Base-by-base conservation (phyloP, 2,113 vertebrate genomes). In the Progne subis region DNA sequence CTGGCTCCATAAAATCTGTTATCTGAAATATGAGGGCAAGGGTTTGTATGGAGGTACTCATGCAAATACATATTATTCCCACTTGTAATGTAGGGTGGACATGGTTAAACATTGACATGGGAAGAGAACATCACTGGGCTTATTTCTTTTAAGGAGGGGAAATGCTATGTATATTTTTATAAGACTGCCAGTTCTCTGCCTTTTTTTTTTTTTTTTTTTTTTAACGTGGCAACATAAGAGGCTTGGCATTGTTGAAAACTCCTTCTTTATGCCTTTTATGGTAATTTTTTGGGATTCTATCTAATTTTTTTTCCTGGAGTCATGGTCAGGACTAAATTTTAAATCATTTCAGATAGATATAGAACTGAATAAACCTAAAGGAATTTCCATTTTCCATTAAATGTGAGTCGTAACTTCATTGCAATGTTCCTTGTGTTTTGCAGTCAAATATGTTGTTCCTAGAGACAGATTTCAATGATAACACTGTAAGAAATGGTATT, bases 231-330 rank as follows among this genome's bases (percentile, higher is more conserved):
- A 77, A 20, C 15, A 31, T 31, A 82, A 79, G 74, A 55, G 47
- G 5, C 14, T 43, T 26, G 49, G n/a, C 4, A 4, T 81, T 83
- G n/a, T 74, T 77, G 28, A 80, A 47, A 90, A 78, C 77, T 57
- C 52, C 34, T 94, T 76, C 63, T 95, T 95, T 95, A 84, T 90
- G 81, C 87, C 90, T 96, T 95, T 94, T 96, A 96, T 57, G 85
- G 92, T 69, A 57, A 75, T 65, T 89, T 89, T 64, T 52, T 86
- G 61, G 37, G 78, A 90, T 78, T 74, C 7, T 29, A 3, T 44
- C 12, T 64, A 2, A 1, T 18, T 39, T 28, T 56, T 44, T 21
- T 78, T 56, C 1, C 20, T 37, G 11, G 15, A 86, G 24, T 81
- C 53, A 37, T 8, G 12, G 21, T 55, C 55, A 74, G 12, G 47